Evolutionary conservation across 2,797 vertebrate species (phyloP), one percentile per base, ranked within the genome.

Genomic region (Pogonophryne albipinna): DNA sequence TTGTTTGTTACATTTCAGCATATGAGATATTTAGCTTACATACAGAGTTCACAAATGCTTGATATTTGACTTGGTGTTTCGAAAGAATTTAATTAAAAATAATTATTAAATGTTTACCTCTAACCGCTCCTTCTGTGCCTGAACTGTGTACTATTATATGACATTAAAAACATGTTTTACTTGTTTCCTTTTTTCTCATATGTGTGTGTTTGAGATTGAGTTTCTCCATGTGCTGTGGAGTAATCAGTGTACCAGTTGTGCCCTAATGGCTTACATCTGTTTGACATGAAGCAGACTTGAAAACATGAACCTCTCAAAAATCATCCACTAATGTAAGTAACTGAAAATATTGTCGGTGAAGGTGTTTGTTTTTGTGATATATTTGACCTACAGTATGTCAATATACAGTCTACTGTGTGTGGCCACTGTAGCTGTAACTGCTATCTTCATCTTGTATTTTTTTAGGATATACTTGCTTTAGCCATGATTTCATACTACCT

Each of bases 231-330:
- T 71, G 42, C 74, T 76, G 59, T n/a, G 19, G 71, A 65, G 71
- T 86, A 93, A 94, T 93, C 90, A 92, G 83, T 84, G 82, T 75
- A 87, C 76, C 74, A 87, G 68, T 86, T 89, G 77, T 71, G 73
- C 85, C 41, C 20, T 93, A 93, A 94, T 93, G 71, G 84, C 84
- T 93, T 83, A 82, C 92, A 93, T 92, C 83, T 94, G 93, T 85
- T 87, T 70, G 34, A 38, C 34, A 1, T 9, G 57, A 84, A 78
- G 57, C 66, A 82, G 83, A 89, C 77, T 83, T 90, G 70, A 91
- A 89, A 89, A 92, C 65, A 50, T 71, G 77, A 46, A 47, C 58
- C 79, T 45, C 41, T 81, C 59, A 79, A 82, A 89, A 79, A 79
- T 77, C 75, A 61, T 81, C 69, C 49, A 72, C 71, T 79, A 85